Percentiles rank a stretch among this genome's conserved stretches.
phyloP scores from a whole-genome alignment of 1,140 invertebrate genomes.

The Pseudachorutes palmiensis region DNA sequence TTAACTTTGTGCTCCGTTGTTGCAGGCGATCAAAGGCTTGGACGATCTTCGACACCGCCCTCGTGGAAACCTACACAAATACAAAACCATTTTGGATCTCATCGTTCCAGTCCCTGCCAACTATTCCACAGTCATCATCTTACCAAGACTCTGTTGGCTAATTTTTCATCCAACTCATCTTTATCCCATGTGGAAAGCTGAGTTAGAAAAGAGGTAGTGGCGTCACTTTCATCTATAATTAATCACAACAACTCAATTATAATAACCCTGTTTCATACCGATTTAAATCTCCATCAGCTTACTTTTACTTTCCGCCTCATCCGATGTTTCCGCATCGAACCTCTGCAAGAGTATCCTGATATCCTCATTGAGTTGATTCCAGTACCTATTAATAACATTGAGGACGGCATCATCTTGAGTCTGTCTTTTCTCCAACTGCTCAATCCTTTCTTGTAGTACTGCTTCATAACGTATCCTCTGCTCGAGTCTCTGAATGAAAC shows the following conservation, averaged over 20 bases:
- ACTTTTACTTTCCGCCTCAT: conserved; percentile 92
- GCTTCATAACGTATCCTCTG: conserved; percentile 79
- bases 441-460: conserved; percentile 83
- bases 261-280: no score
- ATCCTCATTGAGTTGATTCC: conserved; percentile 97
- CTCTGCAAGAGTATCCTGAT: conserved; percentile 84
- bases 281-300: no score
- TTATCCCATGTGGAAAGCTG: conserved; percentile 97
- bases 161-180: conserved; percentile 89
- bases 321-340: conserved; percentile 94
- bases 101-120: not conserved
- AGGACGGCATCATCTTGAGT: conserved; percentile 95
- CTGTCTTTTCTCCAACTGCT: conserved; percentile 92
- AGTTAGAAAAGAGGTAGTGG: conserved; percentile 90
- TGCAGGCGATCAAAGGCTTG: conserved; percentile 91
- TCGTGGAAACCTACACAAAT: conserved; percentile 60
- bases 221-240: conserved; percentile 83
- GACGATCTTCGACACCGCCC: conserved; percentile 90
- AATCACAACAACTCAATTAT: no score
- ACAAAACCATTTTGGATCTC: conserved; percentile 22
- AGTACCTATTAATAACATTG: conserved; percentile 95
- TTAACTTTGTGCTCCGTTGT: conserved; percentile 87
- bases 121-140: not conserved
- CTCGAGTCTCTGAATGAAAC: conserved; percentile 62
- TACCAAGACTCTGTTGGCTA: conserved; percentile 78